Percentiles rank a stretch among this genome's conserved stretches.
Conservation (phyloP, 2,113 vertebrate species). For the Eulemur rufifrons region DNA sequence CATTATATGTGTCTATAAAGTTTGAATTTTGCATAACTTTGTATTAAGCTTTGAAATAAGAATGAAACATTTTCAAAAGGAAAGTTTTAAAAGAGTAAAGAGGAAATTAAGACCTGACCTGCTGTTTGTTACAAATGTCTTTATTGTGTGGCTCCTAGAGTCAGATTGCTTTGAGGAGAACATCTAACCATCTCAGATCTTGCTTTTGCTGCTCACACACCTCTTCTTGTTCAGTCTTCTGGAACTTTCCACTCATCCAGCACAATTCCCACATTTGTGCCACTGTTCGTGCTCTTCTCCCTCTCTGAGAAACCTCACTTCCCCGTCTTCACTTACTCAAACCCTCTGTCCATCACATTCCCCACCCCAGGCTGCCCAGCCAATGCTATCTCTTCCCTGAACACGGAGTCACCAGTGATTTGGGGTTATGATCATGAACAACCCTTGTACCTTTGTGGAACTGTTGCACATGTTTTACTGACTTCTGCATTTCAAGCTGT, state of each 20-base stretch:
- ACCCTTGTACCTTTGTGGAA: background rate
- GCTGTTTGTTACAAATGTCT: background rate
- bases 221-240: background rate
- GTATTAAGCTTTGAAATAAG: background rate
- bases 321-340: background rate
- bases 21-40: background rate
- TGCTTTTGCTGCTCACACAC: background rate
- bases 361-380: background rate
- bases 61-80: background rate
- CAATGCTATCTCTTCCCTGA: background rate
- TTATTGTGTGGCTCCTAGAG: background rate
- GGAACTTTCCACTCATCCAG: background rate
- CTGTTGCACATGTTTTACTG: accelerated
- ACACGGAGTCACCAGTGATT: accelerated
- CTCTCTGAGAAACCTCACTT: background rate
- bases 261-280: background rate
- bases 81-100: background rate
- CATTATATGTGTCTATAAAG: background rate
- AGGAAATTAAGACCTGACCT: background rate
- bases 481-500: background rate
- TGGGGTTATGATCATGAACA: background rate
- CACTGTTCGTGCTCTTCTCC: background rate
- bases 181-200: background rate
- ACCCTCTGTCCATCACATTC: background rate
- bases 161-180: background rate